These are phyloP conservation scores for Sogatella furcifera DNA, from an alignment of 1,140 invertebrate genomes.

Conservation along the genomic window DNA sequence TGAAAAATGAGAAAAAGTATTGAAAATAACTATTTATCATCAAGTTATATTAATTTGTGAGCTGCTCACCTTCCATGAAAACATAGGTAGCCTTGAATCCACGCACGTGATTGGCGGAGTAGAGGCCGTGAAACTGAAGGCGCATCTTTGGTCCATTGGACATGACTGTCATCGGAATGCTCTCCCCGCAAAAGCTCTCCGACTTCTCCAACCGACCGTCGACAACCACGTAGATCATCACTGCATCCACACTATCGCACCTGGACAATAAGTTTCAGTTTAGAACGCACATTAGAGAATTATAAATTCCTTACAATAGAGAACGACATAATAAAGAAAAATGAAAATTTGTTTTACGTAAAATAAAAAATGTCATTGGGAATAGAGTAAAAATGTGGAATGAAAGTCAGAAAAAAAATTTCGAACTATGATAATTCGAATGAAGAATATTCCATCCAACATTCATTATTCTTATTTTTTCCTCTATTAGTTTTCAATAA, in stretches of 20 bases:
- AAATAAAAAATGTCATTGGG: no score
- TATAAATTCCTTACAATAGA: no score
- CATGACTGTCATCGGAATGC: conserved; percentile 73
- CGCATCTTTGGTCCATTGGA: conserved; percentile 72
- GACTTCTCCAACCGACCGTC: conserved; percentile 69
- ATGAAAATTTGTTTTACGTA: no score
- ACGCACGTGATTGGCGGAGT: conserved; percentile 54
- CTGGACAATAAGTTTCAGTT: conserved; percentile 36
- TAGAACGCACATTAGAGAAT: no score
- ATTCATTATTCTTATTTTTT: no score
- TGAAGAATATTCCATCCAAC: no score
- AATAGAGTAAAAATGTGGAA: no score
- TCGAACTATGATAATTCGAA: no score
- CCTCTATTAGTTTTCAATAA: no score
- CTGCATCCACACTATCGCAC: conserved; percentile 60
- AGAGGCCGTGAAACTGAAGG: conserved; percentile 65
- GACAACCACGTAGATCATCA: conserved; percentile 64
- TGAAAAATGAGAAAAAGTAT: background rate
- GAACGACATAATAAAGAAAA: no score
- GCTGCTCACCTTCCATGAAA: conserved; percentile 77
- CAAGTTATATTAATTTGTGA: background rate
- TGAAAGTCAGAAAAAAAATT: no score
- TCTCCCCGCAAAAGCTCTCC: conserved; percentile 69
- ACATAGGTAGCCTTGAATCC: conserved; percentile 80
- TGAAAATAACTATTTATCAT: background rate